Percentiles rank a stretch among this genome's conserved stretches.
phyloP scores from a whole-genome alignment of 1,140 invertebrate genomes.

The Neodiprion lecontei region DNA sequence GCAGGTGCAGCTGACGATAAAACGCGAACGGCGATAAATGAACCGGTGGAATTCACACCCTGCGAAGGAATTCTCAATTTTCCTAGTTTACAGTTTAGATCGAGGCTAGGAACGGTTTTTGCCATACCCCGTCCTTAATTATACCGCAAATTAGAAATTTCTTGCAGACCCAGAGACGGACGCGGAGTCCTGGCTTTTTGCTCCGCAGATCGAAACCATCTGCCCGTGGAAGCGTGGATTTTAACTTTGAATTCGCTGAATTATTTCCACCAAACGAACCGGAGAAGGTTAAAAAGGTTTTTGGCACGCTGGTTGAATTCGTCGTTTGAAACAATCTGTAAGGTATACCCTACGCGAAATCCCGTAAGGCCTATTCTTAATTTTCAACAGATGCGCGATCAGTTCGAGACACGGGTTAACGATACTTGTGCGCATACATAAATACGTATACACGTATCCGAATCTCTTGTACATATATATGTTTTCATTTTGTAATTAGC shows the following conservation, averaged over 20 bases:
- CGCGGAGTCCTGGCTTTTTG: neutral
- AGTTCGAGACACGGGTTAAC: neutral
- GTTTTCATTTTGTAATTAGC: constrained; percentile 52
- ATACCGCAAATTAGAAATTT: constrained; percentile 60
- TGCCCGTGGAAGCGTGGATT: neutral
- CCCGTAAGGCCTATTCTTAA: no score
- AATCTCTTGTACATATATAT: no score
- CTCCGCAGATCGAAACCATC: neutral
- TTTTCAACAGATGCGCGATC: no score
- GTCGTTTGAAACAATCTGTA: no score
- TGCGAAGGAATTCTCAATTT: constrained; percentile 25
- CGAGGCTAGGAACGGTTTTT: constrained; percentile 42
- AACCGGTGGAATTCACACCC: neutral
- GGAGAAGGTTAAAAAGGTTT: neutral
- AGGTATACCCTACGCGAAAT: neutral
- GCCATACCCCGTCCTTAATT: constrained; percentile 51
- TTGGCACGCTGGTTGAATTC: no score
- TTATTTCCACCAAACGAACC: constrained; percentile 7
- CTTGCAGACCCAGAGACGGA: constrained; percentile 36
- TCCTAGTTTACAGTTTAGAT: constrained; percentile 24
- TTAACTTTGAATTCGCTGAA: constrained; percentile 8
- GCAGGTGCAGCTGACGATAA: neutral
- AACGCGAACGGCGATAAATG: neutral
- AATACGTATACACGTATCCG: neutral
- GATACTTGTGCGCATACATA: neutral